A percentile compares a stretch with the other conserved stretches of the same genome.
Conservation (phyloP, 2,113 vertebrate genomes). For the Nothoprocta pentlandii region DNA sequence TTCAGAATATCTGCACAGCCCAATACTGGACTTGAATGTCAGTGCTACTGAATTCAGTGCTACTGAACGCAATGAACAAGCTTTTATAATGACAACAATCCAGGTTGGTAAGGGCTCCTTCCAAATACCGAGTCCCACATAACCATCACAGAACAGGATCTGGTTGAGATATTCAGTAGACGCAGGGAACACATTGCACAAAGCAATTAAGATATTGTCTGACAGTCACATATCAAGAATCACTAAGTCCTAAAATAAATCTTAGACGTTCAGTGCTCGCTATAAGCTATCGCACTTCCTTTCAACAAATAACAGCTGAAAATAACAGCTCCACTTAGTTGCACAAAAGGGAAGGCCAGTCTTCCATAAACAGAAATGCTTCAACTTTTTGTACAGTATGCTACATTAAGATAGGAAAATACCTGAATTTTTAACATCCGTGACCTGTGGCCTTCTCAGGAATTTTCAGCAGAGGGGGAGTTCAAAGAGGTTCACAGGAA, state of each 20-base stretch:
- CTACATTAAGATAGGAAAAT: not conserved
- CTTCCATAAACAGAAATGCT: not conserved
- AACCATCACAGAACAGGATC: not conserved
- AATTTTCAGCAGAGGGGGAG: conserved; percentile 32
- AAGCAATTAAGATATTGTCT: not conserved
- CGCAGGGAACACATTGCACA: not conserved
- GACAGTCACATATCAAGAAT: not conserved
- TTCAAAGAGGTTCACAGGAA: conserved; percentile 68
- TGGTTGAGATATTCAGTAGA: not conserved
- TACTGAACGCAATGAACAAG: not conserved
- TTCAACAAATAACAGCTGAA: not conserved
- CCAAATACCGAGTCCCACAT: not conserved
- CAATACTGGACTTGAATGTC: not conserved
- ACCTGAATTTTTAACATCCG: not conserved
- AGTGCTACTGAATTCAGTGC: not conserved
- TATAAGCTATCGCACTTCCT: not conserved
- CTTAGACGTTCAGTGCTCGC: not conserved
- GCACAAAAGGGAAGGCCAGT: not conserved
- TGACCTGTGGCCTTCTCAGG: not conserved
- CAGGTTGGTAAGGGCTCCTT: not conserved
- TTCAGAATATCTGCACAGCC: not conserved
- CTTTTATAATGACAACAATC: not conserved
- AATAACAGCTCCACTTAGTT: not conserved
- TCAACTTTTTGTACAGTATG: not conserved
- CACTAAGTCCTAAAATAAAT: conserved; percentile 4